Evolutionary conservation across 37 sponge, comb jelly and placozoan species (phyloP), one percentile per base, ranked within the genome.

Genomic region (Aphrocallistes beatrix): DNA sequence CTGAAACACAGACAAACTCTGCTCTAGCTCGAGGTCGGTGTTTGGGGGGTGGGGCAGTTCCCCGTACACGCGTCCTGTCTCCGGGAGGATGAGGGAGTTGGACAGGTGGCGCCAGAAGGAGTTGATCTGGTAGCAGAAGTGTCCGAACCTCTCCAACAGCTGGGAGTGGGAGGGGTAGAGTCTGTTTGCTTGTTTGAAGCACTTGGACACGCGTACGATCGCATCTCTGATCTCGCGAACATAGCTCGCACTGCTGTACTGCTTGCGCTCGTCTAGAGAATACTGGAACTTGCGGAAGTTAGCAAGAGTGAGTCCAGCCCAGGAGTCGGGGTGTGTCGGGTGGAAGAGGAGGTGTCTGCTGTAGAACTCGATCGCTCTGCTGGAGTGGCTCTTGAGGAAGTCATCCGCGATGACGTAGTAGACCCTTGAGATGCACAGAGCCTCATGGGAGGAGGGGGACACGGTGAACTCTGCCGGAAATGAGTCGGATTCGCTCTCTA

Each of bases 361-460:
- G 34, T 60, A 60, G 75, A 60, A 60, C 25, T 60, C 75, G 17
- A 60, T 13, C 10, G 75, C 75, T 13, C n/a, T 60, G 32, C n/a
- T 28, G 10, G 75, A 60, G n/a, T 60, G 75, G 34, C 75, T 32
- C 75, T 60, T 60, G 34, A 60, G 75, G 21, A 32, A 60, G 75
- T 60, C 75, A 60, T 60, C 75, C 6, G 75, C 75, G 10, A 60
- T 60, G 75, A 60, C 75, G 75, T 60, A 60, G 34, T 60, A 60
- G n/a, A 30, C 75, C 75, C 10, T 60, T 13, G 75, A 19, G 10
- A 60, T 3, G 34, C 75, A 60, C n/a, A 25, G 28, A 60, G 75
- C 75, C 75, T 60, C 75, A 13, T 28, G 75, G n/a, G 75, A 60
- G 34, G 17, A 60, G 17, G n/a, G 25, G 75, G 17, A 6, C 10